Evolutionary conservation across 2,888 invertebrate genomes (phyloP).

Genomic region (Latrodectus hesperus): DNA sequence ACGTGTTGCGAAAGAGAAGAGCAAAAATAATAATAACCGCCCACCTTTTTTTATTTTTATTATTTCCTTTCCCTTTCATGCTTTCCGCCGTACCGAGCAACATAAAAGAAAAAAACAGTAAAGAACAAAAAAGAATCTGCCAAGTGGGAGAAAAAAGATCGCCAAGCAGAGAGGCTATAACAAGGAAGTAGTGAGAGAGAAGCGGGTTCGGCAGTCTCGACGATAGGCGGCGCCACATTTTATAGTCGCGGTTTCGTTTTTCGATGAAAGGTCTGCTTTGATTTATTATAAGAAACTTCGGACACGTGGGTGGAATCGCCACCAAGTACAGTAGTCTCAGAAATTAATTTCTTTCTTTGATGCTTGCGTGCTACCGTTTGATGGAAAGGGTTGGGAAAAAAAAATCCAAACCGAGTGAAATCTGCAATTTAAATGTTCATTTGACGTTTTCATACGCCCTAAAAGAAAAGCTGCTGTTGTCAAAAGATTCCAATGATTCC

Average conservation of each 20-base stretch:
- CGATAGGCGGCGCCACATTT: conserved; percentile 61
- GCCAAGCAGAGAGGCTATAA: not conserved
- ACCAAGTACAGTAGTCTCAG: conserved; percentile 32
- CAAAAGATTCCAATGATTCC: too few species aligned
- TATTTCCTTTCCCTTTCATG: not conserved
- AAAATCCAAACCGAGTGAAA: too few species aligned
- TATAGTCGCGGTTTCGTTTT: conserved; percentile 35
- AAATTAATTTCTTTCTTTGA: not conserved
- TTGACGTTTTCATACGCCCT: too few species aligned
- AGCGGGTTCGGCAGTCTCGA: conserved; percentile 5
- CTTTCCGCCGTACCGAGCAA: not conserved
- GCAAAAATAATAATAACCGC: not conserved
- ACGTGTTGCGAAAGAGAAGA: not conserved
- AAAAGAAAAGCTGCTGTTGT: too few species aligned
- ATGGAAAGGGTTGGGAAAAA: too few species aligned
- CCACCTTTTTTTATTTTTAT: not conserved
- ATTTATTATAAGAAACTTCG: conserved; percentile 37
- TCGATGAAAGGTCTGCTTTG: conserved; percentile 38
- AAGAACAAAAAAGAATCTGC: not conserved
- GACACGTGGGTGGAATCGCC: conserved; percentile 37
- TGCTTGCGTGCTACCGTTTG: too few species aligned
- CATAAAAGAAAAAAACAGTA: not conserved
- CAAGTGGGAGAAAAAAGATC: not conserved
- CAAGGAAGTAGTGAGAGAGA: conserved; percentile 10
- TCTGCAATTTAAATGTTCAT: too few species aligned